phyloP scores from a whole-genome alignment of 2,797 vertebrate genomes.

The Rhinichthys osculus region DNA sequence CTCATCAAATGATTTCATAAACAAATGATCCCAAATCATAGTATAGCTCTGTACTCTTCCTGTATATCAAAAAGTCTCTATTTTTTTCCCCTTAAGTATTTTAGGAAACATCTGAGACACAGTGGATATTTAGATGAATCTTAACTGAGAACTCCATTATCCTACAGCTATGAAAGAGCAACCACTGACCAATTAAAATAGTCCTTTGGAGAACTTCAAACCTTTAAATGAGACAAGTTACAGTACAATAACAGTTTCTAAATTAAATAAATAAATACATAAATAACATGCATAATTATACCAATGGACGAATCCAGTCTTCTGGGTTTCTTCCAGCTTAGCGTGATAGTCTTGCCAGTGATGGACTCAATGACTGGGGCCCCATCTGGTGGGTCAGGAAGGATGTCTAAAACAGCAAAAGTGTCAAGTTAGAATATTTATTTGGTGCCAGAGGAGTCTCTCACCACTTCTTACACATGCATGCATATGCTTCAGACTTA shows the following conservation, averaged over 20 bases:
- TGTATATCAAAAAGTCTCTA: not conserved
- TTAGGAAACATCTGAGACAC: not conserved
- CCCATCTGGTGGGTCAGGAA: conserved; percentile 93
- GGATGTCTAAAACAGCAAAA: conserved; percentile 82
- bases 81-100: conserved; percentile 3
- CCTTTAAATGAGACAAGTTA: not conserved
- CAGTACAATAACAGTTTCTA: not conserved
- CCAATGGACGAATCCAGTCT: conserved; percentile 93
- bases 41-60: not conserved
- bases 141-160: not conserved
- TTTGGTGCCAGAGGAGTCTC: conserved; percentile 7
- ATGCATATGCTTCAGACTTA: not conserved
- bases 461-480: not conserved
- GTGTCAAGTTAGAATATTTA: conserved; percentile 1
- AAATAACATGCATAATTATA: conserved; percentile 66
- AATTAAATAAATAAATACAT: conserved; percentile 7
- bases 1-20: not conserved
- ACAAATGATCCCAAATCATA: not conserved
- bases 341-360: conserved; percentile 88
- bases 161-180: not conserved
- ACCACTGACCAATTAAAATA: conserved; percentile 17
- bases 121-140: not conserved
- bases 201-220: not conserved
- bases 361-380: conserved; percentile 85
- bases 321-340: conserved; percentile 92